Percentiles rank a stretch among this genome's conserved stretches.
These are phyloP conservation scores for Heteractis magnifica DNA, from an alignment of 92 coral and sea anemone genomes.

Conservation along the genomic window DNA sequence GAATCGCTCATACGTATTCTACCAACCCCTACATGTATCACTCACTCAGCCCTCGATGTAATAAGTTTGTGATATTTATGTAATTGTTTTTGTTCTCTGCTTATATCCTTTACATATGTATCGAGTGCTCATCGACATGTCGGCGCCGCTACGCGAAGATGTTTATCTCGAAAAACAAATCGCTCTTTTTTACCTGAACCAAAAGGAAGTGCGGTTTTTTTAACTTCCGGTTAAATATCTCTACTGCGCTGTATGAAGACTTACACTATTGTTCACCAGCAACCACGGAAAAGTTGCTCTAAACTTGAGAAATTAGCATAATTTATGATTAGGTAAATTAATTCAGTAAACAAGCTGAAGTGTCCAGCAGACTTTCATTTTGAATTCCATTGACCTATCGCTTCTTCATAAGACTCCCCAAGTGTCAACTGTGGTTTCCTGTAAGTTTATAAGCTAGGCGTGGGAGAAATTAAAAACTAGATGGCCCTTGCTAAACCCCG, in stretches of 20 bases:
- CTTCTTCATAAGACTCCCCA: conserved; percentile 7
- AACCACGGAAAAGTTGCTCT: conserved; percentile 16
- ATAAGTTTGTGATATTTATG: conserved; percentile 1
- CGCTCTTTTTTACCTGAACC: not conserved
- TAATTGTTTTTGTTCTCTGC: conserved; percentile 2
- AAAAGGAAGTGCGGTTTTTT: conserved; percentile 25
- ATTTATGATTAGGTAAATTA: conserved; percentile 10
- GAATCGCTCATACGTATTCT: conserved; percentile 1
- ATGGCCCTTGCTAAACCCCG: conserved; percentile 22
- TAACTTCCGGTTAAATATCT: conserved; percentile 23
- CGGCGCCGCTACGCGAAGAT: conserved; percentile 10
- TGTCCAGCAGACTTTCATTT: conserved; percentile 18
- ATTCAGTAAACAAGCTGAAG: conserved; percentile 23
- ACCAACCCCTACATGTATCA: not conserved
- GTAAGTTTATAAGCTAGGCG: conserved; percentile 31
- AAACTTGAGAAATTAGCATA: conserved; percentile 9
- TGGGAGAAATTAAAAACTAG: conserved; percentile 27
- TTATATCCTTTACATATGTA: not conserved
- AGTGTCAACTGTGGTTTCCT: conserved; percentile 46
- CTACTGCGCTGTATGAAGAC: not conserved
- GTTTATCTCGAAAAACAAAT: not conserved
- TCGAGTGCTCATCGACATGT: not conserved
- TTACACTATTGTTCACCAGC: not conserved
- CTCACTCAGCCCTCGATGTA: not conserved
- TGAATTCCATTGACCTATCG: conserved; percentile 4